Evolutionary conservation across 2,113 vertebrate genomes (phyloP), one percentile per base, ranked within the genome.

Genomic region (Stigmatopora argus): DNA sequence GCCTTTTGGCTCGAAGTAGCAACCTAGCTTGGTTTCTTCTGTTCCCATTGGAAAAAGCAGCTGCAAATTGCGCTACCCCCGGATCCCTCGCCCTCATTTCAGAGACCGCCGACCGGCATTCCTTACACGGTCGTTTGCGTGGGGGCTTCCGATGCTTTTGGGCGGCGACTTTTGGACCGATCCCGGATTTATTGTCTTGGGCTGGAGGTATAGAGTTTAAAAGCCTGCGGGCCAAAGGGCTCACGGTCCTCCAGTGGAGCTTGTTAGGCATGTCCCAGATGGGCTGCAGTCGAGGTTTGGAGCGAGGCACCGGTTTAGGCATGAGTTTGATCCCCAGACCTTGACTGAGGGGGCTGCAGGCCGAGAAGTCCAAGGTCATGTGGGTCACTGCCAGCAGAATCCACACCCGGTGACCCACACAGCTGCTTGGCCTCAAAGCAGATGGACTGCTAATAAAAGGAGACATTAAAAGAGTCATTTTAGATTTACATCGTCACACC

Each of bases 331-430:
- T 72, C 19, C 81, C 85, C 49, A 85, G 69, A 52, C 85, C 79
- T 72, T 86, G 88, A 71, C 83, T 80, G 51, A 87, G 75, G 57
- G 90, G 88, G 64, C 88, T 89, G 80, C 92, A 91, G 66, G 83
- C 71, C 4, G 88, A 90, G 68, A 92, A 85, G 86, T 92, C 90
- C 88, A 91, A 79, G 69, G 89, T 90, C 74, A 92, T 87, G 82
- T 92, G 91, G 66, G 91, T 87, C 84, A 92, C 86, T 57, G 90
- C 88, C 62, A 92, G 77, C 64, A 92, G 84, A 73, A 92, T 88
- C 92, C 92, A 92, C 71, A 90, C 81, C 77, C 89, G 84, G 64
- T 90, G 89, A 56, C 89, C 89, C 78, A 89, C 81, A 56, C 83
- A 81, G 84, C 84, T 82, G 67, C 85, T 77, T 67, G 86, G 84